Base-by-base conservation (phyloP, 23 tunicate species). In the Aplidium turbinatum region DNA sequence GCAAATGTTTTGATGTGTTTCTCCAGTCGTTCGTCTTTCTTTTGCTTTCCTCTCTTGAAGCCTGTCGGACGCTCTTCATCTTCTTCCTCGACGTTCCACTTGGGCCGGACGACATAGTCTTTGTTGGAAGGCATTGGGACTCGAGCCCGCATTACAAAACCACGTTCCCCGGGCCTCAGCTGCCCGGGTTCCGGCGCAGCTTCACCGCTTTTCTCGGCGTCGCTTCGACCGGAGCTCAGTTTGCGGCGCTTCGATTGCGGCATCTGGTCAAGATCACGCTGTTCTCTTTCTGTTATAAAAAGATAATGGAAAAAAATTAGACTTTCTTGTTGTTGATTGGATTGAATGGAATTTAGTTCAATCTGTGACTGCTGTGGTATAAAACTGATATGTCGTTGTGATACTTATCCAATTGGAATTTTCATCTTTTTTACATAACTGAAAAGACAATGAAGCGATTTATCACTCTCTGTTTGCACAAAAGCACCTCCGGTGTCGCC, bases 81-180 rank as follows among this genome's bases (percentile, higher is more conserved):
- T n/a, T 54, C 76, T n/a, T 36, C 22, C 0, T 67, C 86, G 0
- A 91, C 86, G 31, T 91, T 91, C 97, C 97, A 91, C 70, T 82
- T 87, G 16, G 99, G 99, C 19, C 99, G 68, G 47, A 94, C 81
- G 46, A 94, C 95, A 38, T 94, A 94, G 82, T 94, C 95, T 48
- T 87, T 87, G 32, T 93, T 86, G 7, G 94, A 86, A 19, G 99
- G 99, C 81, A 68, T 72, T 0, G 99, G 99, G 16, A 94, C 99
- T 2, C 99, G 77, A 3, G 99, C 99, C 31, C 99, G 57, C 90
- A 86, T 87, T 7, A 87, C 94, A 57, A 94, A 94, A 24, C 95
- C 99, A n/a, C 74, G 68, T 39, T 87, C 89, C 2, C 99, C 95
- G 6, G 99, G 95, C 24, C 94, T 72, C 19, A 86, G 75, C 38